Base-by-base conservation (phyloP, 2,797 vertebrate species). In the Intellagama lesueurii region DNA sequence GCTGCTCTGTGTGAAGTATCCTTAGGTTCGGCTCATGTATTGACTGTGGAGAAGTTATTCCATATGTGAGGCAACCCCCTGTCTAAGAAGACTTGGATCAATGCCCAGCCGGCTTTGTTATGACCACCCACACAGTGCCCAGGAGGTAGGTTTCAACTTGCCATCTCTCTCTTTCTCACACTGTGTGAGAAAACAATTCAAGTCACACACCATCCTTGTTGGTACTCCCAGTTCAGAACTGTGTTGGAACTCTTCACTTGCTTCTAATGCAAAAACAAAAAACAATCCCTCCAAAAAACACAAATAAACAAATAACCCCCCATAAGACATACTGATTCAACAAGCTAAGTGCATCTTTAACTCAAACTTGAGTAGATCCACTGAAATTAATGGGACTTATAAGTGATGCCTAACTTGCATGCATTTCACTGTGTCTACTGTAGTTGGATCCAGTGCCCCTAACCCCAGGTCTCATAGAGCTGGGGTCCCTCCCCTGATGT, bases 61-160 rank as follows among this genome's bases (percentile, higher is more conserved):
- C 69, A 80, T 81, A 68, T 64, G 60, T 12, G 44, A 86, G 70
- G 73, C 17, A 7, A 49, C 68, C 30, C 77, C 56, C n/a, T 17
- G 66, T 56, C 70, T 47, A 30, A 86, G 69, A n/a, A 28, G 56
- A 75, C n/a, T 89, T 89, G 88, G 77, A 81, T 19, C 5, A 24
- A 4, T 81, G 77, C 88, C 88, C 35, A 26, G 52, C 8, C 56
- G 66, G 68, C 88, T 66, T 89, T 60, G 66, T 64, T 72, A 40
- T 75, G 69, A 26, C 68, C 83, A 89, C 88, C 83, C 88, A 89
- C 83, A 7, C 16, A 32, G 70, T 52, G 68, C 68, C 47, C 22
- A 7, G 4, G 17, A 86, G 69, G 69, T 83, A 75, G 78, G 69
- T 75, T 77, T 66, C 69, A 66, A 49, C n/a, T 49, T 32, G 69